Evolutionary conservation across 2,113 vertebrate species (phyloP), one percentile per base, ranked within the genome.

Genomic region (Argyrosomus japonicus): DNA sequence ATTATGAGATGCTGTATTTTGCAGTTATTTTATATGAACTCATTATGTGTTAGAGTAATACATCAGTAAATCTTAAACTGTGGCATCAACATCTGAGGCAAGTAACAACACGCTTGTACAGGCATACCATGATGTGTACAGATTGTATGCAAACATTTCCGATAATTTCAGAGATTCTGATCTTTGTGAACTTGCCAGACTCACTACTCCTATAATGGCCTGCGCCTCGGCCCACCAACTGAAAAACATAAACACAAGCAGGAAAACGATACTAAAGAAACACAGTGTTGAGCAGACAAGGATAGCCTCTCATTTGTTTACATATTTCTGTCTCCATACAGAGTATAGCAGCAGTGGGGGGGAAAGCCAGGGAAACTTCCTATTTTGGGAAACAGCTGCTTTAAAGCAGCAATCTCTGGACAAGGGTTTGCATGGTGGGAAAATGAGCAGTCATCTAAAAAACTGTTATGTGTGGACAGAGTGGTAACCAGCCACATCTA

Each of bases 381-480:
- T 93, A 87, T 93, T 91, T 91, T 81, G 81, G 87, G 76, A 92
- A 94, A 90, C 91, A 91, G 87, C 91, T 88, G 91, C 84, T 87
- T 86, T 84, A 89, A 89, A 86, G 75, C 75, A 89, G 87, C 76
- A 78, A 40, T 69, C 64, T 70, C 74, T 79, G 81, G 69, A 75
- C 68, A 77, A 76, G 40, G 50, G 78, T 75, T 43, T 17, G n/a
- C 60, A 25, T 36, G n/a, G 51, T 64, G 70, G 15, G 57, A 58
- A n/a, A 79, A 57, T 11, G 27, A 47, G n/a, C 36, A 15, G n/a
- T 15, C 1, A 72, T 79, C 64, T 43, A 40, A 72, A 62, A 74
- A 47, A 21, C 53, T 17, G 57, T 36, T 10, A 4, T 67, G 61
- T 56, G n/a, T 65, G 10, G 40, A 69, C 7, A 75, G 36, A 64